A percentile compares a stretch with the other conserved stretches of the same genome.
These are phyloP conservation scores for Hesperia comma DNA, from an alignment of 2,888 invertebrate species.

Conservation along the genomic window DNA sequence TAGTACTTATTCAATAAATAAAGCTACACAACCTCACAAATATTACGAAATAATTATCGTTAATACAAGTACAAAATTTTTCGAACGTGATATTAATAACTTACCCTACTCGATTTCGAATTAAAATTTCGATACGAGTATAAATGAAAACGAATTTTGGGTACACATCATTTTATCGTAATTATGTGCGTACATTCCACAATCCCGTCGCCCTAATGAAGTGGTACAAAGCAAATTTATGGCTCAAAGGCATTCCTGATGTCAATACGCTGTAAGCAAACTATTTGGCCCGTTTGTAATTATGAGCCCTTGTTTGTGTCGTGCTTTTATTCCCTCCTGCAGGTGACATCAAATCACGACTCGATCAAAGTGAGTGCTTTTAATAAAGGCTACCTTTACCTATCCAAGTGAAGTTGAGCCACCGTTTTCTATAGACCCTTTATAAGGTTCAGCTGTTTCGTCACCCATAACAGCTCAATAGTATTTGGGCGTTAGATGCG, in stretches of 20 bases:
- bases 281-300: constrained; percentile 63
- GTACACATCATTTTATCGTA: constrained; percentile 49
- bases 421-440: constrained; percentile 35
- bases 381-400: constrained; percentile 66
- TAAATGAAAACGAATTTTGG: constrained; percentile 33
- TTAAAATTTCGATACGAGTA: constrained; percentile 25
- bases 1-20: background rate
- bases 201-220: constrained; percentile 60
- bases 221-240: constrained; percentile 61
- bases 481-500: constrained; percentile 40
- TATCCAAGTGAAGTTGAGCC: constrained; percentile 39
- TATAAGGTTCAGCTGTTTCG: constrained; percentile 37
- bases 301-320: constrained; percentile 63
- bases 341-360: constrained; percentile 73
- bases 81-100: constrained; percentile 18
- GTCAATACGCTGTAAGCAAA: constrained; percentile 67
- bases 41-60: background rate
- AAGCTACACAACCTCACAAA: background rate
- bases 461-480: constrained; percentile 37
- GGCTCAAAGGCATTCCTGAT: constrained; percentile 68
- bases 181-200: constrained; percentile 52
- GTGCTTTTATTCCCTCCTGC: constrained; percentile 73
- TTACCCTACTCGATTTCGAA: constrained; percentile 13
- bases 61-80: background rate
- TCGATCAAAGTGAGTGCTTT: constrained; percentile 80